These are phyloP conservation scores for Mus spicilegus DNA, from an alignment of 2,113 vertebrate species.

Conservation along the genomic window DNA sequence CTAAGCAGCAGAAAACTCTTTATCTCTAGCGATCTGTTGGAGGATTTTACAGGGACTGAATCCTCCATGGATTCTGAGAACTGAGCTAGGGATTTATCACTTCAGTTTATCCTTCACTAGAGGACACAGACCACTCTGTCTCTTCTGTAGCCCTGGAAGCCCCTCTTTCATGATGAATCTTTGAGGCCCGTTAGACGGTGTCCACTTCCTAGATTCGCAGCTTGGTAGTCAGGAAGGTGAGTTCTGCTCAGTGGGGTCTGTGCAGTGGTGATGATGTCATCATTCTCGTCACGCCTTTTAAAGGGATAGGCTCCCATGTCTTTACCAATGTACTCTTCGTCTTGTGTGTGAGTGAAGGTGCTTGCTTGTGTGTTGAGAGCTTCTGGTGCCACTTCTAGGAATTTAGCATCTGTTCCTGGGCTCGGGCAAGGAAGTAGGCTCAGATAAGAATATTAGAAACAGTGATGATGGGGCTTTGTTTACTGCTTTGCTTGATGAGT, in stretches of 20 bases:
- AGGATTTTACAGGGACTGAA: neutral
- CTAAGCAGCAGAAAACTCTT: neutral
- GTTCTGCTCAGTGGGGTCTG: neutral
- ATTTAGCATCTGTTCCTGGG: too few species aligned
- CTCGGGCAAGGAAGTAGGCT: too few species aligned
- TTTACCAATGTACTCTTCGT: neutral
- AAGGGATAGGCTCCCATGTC: neutral
- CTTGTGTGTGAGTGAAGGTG: neutral
- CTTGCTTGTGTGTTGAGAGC: neutral
- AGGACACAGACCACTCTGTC: too few species aligned
- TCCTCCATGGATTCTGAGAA: neutral
- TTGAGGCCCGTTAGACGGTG: neutral
- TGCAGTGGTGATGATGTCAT: neutral
- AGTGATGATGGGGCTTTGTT: too few species aligned
- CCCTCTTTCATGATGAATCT: neutral
- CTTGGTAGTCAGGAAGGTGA: neutral
- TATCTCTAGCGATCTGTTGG: neutral
- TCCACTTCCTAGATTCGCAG: neutral
- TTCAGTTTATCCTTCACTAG: neutral
- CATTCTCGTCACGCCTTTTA: neutral
- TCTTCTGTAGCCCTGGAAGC: neutral
- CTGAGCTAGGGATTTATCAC: neutral
- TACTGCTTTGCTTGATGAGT: too few species aligned
- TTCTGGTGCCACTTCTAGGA: too few species aligned
- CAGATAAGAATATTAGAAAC: too few species aligned